Evolutionary conservation across 2,113 vertebrate genomes (phyloP), one percentile per base, ranked within the genome.

Genomic region (Leptobrachium leishanense): DNA sequence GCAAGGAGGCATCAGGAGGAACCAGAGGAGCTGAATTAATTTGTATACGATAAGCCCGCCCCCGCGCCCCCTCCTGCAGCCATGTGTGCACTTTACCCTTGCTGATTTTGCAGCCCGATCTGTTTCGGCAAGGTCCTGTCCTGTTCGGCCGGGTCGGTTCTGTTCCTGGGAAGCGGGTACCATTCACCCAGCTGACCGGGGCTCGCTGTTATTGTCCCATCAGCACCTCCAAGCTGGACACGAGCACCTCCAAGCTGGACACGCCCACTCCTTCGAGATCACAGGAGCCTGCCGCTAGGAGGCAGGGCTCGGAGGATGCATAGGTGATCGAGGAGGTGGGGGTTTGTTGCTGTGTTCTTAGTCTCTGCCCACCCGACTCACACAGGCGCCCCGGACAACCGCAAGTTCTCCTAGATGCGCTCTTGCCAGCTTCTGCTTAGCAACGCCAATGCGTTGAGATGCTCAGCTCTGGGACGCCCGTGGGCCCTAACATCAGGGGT

Each of bases 181-280:
- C 50, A 63, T 64, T 76, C 7, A 5, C 44, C 53, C 46, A 13
- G 63, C 74, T 31, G 74, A 44, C 74, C 64, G 62, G 72, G 63
- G 74, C 53, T 75, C 31, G 74, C 74, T 75, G 74, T 75, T 75
- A 75, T 75, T 75, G 74, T 68, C 74, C 50, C 55, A 64, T 68
- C 74, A 67, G 64, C 7, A 43, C 74, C 74, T 44, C 74, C 74
- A 31, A 31, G 20, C 20, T 31, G 20, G 20, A 31, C 20, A 31
- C 20, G 20, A 31, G 20, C 20, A 31, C 20, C 20, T 31, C 20
- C 74, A 76, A 15, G 46, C 31, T 64, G 74, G 74, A 53, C 65
- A 31, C 74, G 74, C 74, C 74, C 74, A 63, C 74, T 76, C 65
- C 65, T 68, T 64, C 39, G 74, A 50, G 50, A 76, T 63, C 40